Conservation (phyloP, 2,113 vertebrate genomes). For the Plecturocebus donacophilus region DNA sequence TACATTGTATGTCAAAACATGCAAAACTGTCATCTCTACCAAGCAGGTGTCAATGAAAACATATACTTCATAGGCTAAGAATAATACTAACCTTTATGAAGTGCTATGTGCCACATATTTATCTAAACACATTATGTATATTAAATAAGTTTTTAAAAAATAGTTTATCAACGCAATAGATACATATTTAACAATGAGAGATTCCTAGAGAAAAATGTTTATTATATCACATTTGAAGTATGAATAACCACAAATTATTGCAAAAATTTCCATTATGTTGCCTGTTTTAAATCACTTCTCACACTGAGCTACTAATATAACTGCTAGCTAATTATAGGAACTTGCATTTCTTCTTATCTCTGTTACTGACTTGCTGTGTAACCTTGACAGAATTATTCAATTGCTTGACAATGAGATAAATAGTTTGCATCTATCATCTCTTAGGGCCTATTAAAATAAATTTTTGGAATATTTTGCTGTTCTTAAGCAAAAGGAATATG, state of each 20-base stretch:
- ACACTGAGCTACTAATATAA: not conserved
- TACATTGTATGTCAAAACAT: not conserved
- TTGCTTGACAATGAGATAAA: not conserved
- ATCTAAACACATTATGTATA: not conserved
- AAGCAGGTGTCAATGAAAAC: not conserved
- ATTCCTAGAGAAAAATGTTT: not conserved
- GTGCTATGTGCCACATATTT: not conserved
- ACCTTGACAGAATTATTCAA: constrained; percentile 39
- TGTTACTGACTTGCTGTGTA: constrained; percentile 6
- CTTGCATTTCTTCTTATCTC: constrained; percentile 48
- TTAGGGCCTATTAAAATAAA: not conserved
- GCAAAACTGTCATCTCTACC: not conserved
- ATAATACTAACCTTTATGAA: not conserved
- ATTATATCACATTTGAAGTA: constrained; percentile 7
- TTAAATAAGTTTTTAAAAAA: not conserved
- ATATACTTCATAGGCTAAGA: not conserved
- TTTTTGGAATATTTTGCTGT: not conserved
- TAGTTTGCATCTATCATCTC: not conserved
- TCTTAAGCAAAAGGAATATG: not conserved
- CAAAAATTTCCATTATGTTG: not conserved
- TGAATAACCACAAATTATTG: not conserved
- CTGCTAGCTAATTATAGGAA: constrained; percentile 62
- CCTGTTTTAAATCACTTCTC: constrained; percentile 54
- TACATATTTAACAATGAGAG: not conserved
- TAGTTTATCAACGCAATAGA: not conserved